Conservation (phyloP, 2,113 vertebrate genomes). For the Crotalus viridis region DNA sequence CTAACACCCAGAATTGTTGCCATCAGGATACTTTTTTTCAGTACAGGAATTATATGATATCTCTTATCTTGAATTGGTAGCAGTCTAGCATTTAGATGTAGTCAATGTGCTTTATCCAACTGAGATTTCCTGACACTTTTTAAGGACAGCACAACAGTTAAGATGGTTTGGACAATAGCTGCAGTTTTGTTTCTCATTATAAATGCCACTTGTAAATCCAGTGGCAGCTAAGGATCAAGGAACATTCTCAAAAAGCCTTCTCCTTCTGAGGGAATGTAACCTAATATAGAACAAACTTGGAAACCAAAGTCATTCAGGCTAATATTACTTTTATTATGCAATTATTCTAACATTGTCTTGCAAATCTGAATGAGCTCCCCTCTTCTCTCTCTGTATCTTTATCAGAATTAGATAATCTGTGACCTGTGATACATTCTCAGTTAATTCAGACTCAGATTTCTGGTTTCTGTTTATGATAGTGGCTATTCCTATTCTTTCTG, state of each 20-base stretch:
- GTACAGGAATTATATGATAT: too few relatives aligned
- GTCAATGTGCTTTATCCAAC: not conserved
- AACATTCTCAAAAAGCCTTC: not conserved
- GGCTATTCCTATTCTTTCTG: not conserved
- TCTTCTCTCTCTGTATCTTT: not conserved
- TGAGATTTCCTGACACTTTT: not conserved
- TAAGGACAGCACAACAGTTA: not conserved
- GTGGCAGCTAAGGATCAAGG: not conserved
- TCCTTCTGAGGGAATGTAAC: not conserved
- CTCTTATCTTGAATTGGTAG: too few relatives aligned
- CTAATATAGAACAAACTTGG: not conserved
- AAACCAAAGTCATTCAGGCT: not conserved
- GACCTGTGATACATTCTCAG: not conserved
- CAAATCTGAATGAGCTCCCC: not conserved
- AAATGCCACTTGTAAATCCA: not conserved
- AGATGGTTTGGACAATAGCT: not conserved
- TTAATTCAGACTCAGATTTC: not conserved
- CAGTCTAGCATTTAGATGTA: too few relatives aligned
- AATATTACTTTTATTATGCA: not conserved
- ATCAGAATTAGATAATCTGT: not conserved
- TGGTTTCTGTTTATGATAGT: not conserved
- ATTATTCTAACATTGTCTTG: not conserved
- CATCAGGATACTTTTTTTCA: too few relatives aligned
- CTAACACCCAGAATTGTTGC: too few relatives aligned
- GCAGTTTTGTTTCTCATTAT: not conserved